A percentile compares a stretch with the other conserved stretches of the same genome.
phyloP scores from a whole-genome alignment of 2,113 vertebrate species.

The Thamnophis sirtalis region DNA sequence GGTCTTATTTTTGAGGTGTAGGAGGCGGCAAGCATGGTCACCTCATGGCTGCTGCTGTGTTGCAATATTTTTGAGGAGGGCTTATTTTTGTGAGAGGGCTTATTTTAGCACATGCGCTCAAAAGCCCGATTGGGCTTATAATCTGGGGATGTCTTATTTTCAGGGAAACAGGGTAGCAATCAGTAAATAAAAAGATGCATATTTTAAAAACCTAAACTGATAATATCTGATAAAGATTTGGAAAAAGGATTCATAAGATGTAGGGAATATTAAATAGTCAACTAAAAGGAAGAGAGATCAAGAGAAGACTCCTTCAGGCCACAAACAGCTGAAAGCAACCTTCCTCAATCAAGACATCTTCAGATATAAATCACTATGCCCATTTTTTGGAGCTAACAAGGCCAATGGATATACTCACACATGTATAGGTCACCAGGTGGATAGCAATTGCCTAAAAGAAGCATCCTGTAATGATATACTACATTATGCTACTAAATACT shows the following conservation, averaged over 20 bases:
- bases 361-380: background rate
- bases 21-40: too few species aligned
- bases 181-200: background rate
- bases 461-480: background rate
- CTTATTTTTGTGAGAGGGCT: too few species aligned
- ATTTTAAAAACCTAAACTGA: background rate
- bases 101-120: too few species aligned
- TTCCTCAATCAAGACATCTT: background rate
- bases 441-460: background rate
- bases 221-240: background rate
- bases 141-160: too few species aligned
- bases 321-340: background rate
- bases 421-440: background rate
- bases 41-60: too few species aligned
- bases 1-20: too few species aligned
- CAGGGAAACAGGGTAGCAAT: background rate
- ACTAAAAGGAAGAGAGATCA: background rate
- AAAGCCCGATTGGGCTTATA: too few species aligned
- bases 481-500: background rate
- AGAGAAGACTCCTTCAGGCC: background rate
- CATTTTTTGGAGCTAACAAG: background rate
- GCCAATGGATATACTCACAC: background rate
- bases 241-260: background rate
- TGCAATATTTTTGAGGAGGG: too few species aligned
- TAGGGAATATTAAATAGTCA: background rate